A percentile compares a stretch with the other conserved stretches of the same genome.
Evolutionary conservation across 2,888 invertebrate genomes (phyloP).

Genomic region (Cyrtodaria siliqua): DNA sequence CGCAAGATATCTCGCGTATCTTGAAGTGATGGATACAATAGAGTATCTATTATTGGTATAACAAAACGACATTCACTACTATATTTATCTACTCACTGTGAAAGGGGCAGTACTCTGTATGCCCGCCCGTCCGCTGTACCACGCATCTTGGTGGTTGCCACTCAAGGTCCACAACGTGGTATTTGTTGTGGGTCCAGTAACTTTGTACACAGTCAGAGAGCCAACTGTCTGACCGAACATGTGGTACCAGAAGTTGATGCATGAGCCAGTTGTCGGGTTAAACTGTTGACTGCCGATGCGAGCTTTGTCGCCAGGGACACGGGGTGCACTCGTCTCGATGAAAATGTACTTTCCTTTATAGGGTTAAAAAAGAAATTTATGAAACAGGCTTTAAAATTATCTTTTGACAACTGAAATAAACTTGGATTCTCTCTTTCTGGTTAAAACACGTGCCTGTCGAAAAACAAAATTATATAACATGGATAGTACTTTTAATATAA

Average conservation of each 20-base stretch:
- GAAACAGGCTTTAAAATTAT: no score
- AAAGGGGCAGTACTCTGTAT: constrained; percentile 51
- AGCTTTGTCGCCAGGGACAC: constrained; percentile 67
- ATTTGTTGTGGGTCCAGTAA: constrained; percentile 49
- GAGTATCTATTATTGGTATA: no score
- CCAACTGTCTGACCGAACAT: constrained; percentile 81
- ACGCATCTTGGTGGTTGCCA: constrained; percentile 72
- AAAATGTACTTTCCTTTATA: constrained; percentile 86
- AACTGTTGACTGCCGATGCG: constrained; percentile 70
- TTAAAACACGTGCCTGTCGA: no score
- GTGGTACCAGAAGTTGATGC: constrained; percentile 81
- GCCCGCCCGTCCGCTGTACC: constrained; percentile 74
- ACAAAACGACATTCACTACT: no score
- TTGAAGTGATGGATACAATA: no score
- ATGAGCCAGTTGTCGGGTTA: constrained; percentile 52
- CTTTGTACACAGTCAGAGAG: constrained; percentile 72
- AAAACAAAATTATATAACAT: no score
- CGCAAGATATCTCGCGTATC: no score
- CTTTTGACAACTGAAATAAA: no score
- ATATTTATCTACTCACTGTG: no score
- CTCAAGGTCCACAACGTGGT: constrained; percentile 75
- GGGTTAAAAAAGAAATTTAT: no score
- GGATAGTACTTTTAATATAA: no score
- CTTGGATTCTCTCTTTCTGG: no score
- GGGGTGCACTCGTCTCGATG: constrained; percentile 80